A percentile compares a stretch with the other conserved stretches of the same genome.
phyloP scores from a whole-genome alignment of 2,888 invertebrate species.

The Pyrrhia umbra region DNA sequence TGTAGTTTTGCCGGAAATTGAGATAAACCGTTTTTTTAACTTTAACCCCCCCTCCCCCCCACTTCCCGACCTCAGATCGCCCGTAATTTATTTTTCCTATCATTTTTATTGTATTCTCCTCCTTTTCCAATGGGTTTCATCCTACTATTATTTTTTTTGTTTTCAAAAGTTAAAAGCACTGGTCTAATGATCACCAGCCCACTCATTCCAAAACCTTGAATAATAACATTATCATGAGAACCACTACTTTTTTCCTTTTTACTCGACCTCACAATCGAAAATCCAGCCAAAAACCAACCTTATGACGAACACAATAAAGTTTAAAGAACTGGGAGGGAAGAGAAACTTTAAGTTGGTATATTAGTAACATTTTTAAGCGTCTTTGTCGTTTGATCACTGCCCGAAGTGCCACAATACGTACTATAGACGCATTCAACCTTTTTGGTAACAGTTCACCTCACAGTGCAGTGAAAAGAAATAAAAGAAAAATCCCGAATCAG shows the following conservation, averaged over 20 bases:
- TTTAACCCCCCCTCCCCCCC: too few species aligned
- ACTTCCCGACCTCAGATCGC: too few species aligned
- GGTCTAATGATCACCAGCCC: slow-evolving; percentile 87
- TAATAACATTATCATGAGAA: slow-evolving; percentile 87
- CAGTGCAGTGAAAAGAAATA: slow-evolving; percentile 62
- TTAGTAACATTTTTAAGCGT: slow-evolving; percentile 83
- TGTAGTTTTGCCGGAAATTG: too few species aligned
- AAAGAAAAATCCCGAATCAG: slow-evolving; percentile 59
- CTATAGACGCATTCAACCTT: slow-evolving; percentile 77
- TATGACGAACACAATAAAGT: slow-evolving; percentile 47
- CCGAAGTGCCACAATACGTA: slow-evolving; percentile 79
- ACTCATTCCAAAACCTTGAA: slow-evolving; percentile 82
- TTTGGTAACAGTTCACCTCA: slow-evolving; percentile 73
- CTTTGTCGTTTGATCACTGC: slow-evolving; percentile 85
- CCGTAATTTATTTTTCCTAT: too few species aligned
- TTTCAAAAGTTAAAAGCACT: too few species aligned
- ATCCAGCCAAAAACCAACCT: slow-evolving; percentile 57
- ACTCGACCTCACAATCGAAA: slow-evolving; percentile 28
- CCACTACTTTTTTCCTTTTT: slow-evolving; percentile 64
- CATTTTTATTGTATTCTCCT: too few species aligned
- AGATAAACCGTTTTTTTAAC: too few species aligned
- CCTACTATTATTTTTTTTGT: too few species aligned
- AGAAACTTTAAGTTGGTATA: slow-evolving; percentile 64
- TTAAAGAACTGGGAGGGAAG: neutral
- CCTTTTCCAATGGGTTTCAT: too few species aligned